A percentile compares a stretch with the other conserved stretches of the same genome.
Conservation (phyloP, 2,888 invertebrate species). For the Emmelina monodactyla region DNA sequence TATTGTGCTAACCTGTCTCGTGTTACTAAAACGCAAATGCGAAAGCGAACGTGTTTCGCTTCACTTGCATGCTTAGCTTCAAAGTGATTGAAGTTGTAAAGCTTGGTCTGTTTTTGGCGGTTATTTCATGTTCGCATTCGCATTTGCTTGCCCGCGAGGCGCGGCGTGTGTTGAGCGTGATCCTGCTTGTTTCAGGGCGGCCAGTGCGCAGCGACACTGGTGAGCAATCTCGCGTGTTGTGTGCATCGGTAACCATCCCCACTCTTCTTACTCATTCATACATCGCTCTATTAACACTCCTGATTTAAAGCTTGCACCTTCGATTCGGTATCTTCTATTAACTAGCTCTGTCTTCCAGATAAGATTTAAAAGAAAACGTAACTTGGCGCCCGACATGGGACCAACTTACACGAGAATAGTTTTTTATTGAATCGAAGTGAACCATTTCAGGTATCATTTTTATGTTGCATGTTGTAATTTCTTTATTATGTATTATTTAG, state of each 20-base stretch:
- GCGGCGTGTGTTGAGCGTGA: conserved; percentile 41
- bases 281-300: conserved; percentile 56
- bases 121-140: too few species aligned
- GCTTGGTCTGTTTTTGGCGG: too few species aligned
- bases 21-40: too few species aligned
- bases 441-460: conserved; percentile 34
- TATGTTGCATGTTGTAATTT: conserved; percentile 53
- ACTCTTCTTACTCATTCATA: conserved; percentile 72
- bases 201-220: conserved; percentile 93
- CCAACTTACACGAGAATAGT: not conserved
- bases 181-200: conserved; percentile 79
- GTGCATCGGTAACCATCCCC: conserved; percentile 92
- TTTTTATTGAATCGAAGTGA: conserved; percentile 32
- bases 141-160: too few species aligned
- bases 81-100: too few species aligned
- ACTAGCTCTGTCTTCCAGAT: too few species aligned
- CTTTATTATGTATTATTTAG: too few species aligned
- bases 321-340: conserved; percentile 23
- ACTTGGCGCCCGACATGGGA: conserved; percentile 15
- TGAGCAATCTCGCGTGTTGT: conserved; percentile 95
- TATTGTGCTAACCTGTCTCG: too few species aligned
- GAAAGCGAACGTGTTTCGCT: too few species aligned
- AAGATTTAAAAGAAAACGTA: not conserved
- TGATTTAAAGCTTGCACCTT: conserved; percentile 39
- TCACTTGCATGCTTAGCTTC: too few species aligned